phyloP scores from a whole-genome alignment of 2,888 invertebrate species.

The Lepidocyrtinus sp. region DNA sequence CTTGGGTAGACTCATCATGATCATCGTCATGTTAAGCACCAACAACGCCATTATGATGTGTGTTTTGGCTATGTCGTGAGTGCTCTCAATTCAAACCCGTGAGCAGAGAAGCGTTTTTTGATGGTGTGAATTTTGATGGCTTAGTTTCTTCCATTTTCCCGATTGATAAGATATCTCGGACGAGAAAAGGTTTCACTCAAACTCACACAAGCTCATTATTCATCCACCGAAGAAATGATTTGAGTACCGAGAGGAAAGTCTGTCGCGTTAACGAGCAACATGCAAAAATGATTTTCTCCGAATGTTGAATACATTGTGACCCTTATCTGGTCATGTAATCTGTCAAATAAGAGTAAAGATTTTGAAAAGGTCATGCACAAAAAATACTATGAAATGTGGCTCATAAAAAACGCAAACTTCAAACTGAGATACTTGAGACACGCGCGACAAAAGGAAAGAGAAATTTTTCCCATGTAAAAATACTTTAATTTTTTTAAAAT shows the following conservation, averaged over 20 bases:
- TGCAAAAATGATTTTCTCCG: not conserved
- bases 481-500: no score
- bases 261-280: no score
- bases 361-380: not conserved
- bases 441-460: not conserved
- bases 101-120: conserved; percentile 53
- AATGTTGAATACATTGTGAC: no score
- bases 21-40: no score
- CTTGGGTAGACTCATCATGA: no score
- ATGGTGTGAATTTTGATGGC: conserved; percentile 56
- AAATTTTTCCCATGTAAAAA: not conserved
- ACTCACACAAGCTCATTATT: not conserved
- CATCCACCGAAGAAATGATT: not conserved
- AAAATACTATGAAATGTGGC: not conserved
- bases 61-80: conserved; percentile 36
- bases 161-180: conserved; percentile 43
- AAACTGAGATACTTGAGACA: no score
- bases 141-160: conserved; percentile 54
- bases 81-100: conserved; percentile 47
- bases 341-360: not conserved
- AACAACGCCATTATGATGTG: no score
- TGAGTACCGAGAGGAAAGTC: no score
- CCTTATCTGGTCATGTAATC: not conserved
- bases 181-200: conserved; percentile 30
- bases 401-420: not conserved